Evolutionary conservation across 2,888 invertebrate species (phyloP).

Genomic region (Argynnis bischoffii): DNA sequence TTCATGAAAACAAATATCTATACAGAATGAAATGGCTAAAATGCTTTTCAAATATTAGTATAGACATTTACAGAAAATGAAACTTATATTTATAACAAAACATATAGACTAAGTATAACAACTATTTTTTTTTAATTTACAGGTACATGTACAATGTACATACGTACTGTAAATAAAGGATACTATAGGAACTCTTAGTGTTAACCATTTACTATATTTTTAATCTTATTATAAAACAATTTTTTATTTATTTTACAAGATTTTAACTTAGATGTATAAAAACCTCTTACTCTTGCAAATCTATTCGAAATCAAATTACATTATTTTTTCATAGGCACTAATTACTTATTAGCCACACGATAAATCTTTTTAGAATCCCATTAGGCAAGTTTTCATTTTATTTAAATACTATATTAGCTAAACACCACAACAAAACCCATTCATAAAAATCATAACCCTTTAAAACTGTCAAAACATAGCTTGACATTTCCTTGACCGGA

Average conservation of each 20-base stretch:
- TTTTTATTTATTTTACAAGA: not conserved
- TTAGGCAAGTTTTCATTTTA: conserved; percentile 29
- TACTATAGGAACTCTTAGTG: too few species aligned
- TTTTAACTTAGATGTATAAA: not conserved
- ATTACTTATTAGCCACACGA: not conserved
- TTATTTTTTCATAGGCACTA: not conserved
- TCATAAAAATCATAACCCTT: conserved; percentile 28
- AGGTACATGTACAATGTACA: not conserved
- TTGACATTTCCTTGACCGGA: conserved; percentile 38
- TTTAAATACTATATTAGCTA: not conserved
- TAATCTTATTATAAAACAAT: too few species aligned
- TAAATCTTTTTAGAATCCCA: conserved; percentile 31
- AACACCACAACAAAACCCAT: conserved; percentile 30
- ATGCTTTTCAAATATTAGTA: too few species aligned
- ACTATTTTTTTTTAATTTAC: not conserved
- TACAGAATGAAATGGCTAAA: too few species aligned
- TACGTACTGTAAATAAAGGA: too few species aligned
- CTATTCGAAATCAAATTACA: conserved; percentile 6
- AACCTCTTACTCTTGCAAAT: not conserved
- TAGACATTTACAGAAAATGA: too few species aligned
- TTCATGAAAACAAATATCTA: too few species aligned
- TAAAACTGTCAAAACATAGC: conserved; percentile 44
- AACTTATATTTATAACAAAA: too few species aligned
- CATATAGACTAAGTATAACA: not conserved
- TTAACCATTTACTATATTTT: too few species aligned